Percentiles rank a stretch among this genome's conserved stretches.
These are phyloP conservation scores for Amniataba percoides DNA, from an alignment of 2,797 vertebrate species.

Conservation along the genomic window DNA sequence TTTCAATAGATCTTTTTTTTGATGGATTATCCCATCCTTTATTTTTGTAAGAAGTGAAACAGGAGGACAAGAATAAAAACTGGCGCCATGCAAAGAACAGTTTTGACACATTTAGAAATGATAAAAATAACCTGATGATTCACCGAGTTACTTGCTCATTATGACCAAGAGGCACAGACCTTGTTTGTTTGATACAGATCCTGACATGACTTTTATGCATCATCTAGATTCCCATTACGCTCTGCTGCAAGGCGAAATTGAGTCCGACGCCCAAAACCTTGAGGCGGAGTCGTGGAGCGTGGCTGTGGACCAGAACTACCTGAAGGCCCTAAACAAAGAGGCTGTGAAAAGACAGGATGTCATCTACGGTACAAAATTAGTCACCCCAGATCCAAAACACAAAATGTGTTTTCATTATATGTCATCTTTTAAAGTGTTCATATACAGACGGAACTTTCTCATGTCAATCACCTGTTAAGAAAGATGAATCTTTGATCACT, in stretches of 20 bases:
- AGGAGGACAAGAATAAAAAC: not conserved
- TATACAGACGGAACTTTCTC: not conserved
- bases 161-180: conserved; percentile 26
- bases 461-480: not conserved
- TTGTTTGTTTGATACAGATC: not conserved
- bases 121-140: conserved; percentile 25
- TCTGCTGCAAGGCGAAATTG: conserved; percentile 85
- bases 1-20: conserved; percentile 3
- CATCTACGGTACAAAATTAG: conserved; percentile 88
- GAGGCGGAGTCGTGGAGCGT: conserved; percentile 94
- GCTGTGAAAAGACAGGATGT: conserved; percentile 92
- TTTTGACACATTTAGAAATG: not conserved
- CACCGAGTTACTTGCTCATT: not conserved
- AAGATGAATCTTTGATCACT: not conserved
- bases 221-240: conserved; percentile 86
- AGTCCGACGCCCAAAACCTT: conserved; percentile 88
- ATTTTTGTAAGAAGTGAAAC: not conserved
- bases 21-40: not conserved
- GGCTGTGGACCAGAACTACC: conserved; percentile 87
- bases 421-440: not conserved
- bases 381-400: not conserved
- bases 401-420: not conserved
- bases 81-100: not conserved
- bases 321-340: conserved; percentile 87
- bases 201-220: conserved; percentile 18